A percentile compares a stretch with the other conserved stretches of the same genome.
These are phyloP conservation scores for Leptoteleia sp. DNA, from an alignment of 1,140 invertebrate species.

Conservation along the genomic window DNA sequence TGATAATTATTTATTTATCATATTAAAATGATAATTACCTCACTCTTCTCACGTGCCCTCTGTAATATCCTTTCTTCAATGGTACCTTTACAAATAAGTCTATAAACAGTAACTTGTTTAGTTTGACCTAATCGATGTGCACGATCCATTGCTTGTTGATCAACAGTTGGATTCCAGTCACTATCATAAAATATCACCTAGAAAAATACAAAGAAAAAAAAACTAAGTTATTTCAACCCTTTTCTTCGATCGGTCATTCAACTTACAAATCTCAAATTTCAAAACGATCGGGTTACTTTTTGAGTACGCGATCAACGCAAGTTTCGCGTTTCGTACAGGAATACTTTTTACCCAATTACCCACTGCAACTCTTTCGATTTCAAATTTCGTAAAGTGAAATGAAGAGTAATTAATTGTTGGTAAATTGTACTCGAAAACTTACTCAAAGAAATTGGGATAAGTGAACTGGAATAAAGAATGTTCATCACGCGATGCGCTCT, in stretches of 20 bases:
- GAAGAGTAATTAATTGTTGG: not conserved
- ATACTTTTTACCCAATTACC: conserved; percentile 3
- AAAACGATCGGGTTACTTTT: conserved; percentile 38
- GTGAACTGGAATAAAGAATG: not conserved
- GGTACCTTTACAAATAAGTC: conserved; percentile 94
- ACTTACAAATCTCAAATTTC: conserved; percentile 32
- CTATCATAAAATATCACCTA: conserved; percentile 99
- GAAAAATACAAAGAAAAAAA: conserved; percentile 30
- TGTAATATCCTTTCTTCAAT: conserved; percentile 96
- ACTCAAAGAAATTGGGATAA: not conserved
- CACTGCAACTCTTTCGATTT: too few species aligned
- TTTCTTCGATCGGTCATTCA: conserved; percentile 36
- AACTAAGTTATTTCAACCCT: conserved; percentile 4
- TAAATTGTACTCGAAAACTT: not conserved
- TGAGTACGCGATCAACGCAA: conserved; percentile 2
- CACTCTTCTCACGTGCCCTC: conserved; percentile 93
- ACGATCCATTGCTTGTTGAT: conserved; percentile 96
- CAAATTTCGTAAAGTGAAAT: not conserved
- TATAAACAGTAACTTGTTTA: conserved; percentile 95
- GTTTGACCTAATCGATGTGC: conserved; percentile 94
- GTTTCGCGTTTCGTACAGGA: conserved; percentile 22
- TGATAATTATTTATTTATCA: too few species aligned
- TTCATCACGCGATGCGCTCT: too few species aligned
- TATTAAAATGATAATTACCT: too few species aligned
- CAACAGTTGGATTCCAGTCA: conserved; percentile 99